phyloP scores from a whole-genome alignment of 2,797 vertebrate genomes.

The Hirundo rustica region DNA sequence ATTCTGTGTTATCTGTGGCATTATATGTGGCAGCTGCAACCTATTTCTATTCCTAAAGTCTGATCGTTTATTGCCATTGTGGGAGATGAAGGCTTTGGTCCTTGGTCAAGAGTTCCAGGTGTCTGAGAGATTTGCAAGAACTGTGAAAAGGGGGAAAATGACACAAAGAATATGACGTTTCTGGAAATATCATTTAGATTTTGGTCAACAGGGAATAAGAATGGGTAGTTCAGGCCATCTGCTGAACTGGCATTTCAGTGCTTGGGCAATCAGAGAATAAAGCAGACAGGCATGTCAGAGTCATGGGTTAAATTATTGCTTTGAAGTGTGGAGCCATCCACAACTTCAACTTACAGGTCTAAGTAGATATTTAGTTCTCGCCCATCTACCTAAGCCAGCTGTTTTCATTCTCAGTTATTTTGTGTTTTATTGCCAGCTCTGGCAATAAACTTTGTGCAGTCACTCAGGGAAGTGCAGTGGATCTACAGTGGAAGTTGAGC shows the following conservation, averaged over 20 bases:
- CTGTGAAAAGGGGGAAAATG: conserved; percentile 16
- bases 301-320: conserved; percentile 31
- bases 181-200: conserved; percentile 63
- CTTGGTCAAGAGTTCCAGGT: conserved; percentile 25
- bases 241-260: conserved; percentile 53
- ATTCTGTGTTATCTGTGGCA: conserved; percentile 1
- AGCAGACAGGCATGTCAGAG: conserved; percentile 1
- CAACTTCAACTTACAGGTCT: background rate
- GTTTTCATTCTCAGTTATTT: conserved; percentile 13
- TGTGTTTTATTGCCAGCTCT: background rate
- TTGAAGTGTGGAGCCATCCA: background rate
- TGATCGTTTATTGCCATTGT: conserved; percentile 48
- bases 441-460: background rate
- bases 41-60: conserved; percentile 39
- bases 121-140: conserved; percentile 35
- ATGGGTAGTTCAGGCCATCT: conserved; percentile 36
- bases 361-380: background rate
- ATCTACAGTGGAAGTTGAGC: background rate
- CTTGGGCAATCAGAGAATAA: background rate
- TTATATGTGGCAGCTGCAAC: conserved; percentile 34
- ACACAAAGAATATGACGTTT: conserved; percentile 35
- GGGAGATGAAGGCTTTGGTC: conserved; percentile 53
- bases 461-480: background rate
- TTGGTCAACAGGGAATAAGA: conserved; percentile 33
- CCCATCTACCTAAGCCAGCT: background rate